Evolutionary conservation across 2,888 invertebrate species (phyloP).

Genomic region (Clitarchus hookeri): DNA sequence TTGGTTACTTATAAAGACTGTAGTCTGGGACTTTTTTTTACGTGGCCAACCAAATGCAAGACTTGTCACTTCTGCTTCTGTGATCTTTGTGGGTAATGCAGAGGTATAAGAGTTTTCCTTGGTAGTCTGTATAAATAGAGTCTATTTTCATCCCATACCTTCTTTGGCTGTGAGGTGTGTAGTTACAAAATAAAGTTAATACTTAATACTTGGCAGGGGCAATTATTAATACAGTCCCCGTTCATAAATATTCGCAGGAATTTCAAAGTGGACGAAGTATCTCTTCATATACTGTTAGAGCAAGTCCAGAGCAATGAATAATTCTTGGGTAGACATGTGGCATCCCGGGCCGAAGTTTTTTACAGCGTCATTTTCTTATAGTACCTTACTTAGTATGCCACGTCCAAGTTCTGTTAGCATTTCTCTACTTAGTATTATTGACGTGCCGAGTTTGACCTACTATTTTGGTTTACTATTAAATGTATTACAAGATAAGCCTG

Average conservation of each 20-base stretch:
- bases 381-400: neutral
- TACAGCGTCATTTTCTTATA: neutral
- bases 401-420: neutral
- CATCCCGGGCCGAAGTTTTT: neutral
- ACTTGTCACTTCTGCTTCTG: too few species aligned
- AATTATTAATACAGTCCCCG: too few species aligned
- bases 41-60: too few species aligned
- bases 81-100: too few species aligned
- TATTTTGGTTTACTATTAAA: neutral
- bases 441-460: neutral
- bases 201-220: too few species aligned
- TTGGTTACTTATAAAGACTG: too few species aligned
- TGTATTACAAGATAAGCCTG: neutral
- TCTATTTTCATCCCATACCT: too few species aligned
- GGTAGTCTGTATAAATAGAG: too few species aligned
- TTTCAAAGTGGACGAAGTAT: neutral
- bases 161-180: too few species aligned
- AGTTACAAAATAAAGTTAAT: too few species aligned
- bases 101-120: too few species aligned
- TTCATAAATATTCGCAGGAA: neutral
- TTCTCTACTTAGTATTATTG: neutral
- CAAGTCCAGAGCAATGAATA: neutral
- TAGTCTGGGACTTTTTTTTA: too few species aligned
- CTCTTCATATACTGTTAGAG: neutral
- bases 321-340: constrained; percentile 2